These are phyloP conservation scores for Danaus chrysippus DNA, from an alignment of 2,888 invertebrate genomes.

Conservation along the genomic window DNA sequence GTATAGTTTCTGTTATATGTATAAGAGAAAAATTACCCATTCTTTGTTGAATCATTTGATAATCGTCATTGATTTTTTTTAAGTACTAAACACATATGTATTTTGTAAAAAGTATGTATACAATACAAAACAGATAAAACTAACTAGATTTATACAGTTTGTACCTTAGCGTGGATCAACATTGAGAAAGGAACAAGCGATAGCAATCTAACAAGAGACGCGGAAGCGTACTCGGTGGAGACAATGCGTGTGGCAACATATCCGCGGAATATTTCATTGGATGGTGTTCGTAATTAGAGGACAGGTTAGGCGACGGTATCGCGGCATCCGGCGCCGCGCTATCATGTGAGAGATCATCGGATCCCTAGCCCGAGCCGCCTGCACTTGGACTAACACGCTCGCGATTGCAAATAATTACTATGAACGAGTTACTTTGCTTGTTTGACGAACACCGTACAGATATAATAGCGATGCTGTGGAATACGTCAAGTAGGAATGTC, in stretches of 20 bases:
- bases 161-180: background rate
- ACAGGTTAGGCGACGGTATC: constrained; percentile 58
- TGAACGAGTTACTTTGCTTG: constrained; percentile 22
- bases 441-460: constrained; percentile 13
- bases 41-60: no score
- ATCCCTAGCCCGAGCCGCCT: constrained; percentile 27
- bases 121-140: background rate
- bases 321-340: constrained; percentile 55
- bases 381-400: constrained; percentile 33
- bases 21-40: no score
- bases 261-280: constrained; percentile 54
- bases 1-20: no score
- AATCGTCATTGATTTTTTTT: background rate
- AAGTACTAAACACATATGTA: background rate
- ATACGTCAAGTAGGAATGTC: background rate
- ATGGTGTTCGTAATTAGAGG: constrained; percentile 69
- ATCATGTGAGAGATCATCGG: constrained; percentile 69
- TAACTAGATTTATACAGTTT: background rate
- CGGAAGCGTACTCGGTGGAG: constrained; percentile 55
- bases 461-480: background rate
- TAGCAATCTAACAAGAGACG: constrained; percentile 45
- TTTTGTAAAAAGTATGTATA: background rate
- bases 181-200: constrained; percentile 45
- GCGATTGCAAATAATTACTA: constrained; percentile 34
- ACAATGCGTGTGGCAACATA: constrained; percentile 57